Evolutionary conservation across 2,888 invertebrate species (phyloP).

Genomic region (Campoletis raptor): DNA sequence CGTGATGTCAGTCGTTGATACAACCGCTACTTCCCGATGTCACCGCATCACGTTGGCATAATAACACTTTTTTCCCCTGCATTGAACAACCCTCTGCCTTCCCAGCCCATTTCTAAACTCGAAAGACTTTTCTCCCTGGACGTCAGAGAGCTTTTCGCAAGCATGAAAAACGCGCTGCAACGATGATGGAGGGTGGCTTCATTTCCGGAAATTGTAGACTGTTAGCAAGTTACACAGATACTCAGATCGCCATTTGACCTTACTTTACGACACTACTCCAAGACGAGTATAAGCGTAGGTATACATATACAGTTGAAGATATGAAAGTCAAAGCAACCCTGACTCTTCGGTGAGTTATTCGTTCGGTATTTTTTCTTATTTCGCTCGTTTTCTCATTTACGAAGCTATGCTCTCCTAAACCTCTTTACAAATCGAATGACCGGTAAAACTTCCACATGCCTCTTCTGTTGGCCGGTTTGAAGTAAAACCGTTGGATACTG

Average conservation of each 20-base stretch:
- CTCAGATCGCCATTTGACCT: constrained; percentile 29
- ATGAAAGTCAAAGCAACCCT: constrained; percentile 45
- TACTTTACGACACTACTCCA: constrained; percentile 28
- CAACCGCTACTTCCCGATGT: constrained; percentile 9
- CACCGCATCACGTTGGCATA: constrained; percentile 59
- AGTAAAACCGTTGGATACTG: constrained; percentile 39
- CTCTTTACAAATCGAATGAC: constrained; percentile 57
- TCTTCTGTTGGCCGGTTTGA: constrained; percentile 11
- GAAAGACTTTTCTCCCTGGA: constrained; percentile 32
- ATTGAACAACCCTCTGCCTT: not conserved
- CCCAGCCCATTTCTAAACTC: constrained; percentile 11
- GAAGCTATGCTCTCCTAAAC: constrained; percentile 19
- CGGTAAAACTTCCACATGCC: constrained; percentile 39
- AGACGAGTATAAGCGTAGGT: constrained; percentile 1
- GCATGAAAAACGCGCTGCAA: constrained; percentile 9
- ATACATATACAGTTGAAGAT: constrained; percentile 9
- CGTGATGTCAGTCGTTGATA: not conserved
- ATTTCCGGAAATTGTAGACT: constrained; percentile 55
- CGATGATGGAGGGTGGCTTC: constrained; percentile 28
- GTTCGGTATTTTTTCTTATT: constrained; percentile 42
- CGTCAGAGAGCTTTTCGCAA: constrained; percentile 20
- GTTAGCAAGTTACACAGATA: constrained; percentile 56
- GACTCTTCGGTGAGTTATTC: constrained; percentile 45
- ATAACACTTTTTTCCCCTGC: constrained; percentile 69
- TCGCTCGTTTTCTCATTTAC: constrained; percentile 24